Percentiles rank a stretch among this genome's conserved stretches.
phyloP scores from a whole-genome alignment of 2,797 vertebrate species.

The Falco columbarius region DNA sequence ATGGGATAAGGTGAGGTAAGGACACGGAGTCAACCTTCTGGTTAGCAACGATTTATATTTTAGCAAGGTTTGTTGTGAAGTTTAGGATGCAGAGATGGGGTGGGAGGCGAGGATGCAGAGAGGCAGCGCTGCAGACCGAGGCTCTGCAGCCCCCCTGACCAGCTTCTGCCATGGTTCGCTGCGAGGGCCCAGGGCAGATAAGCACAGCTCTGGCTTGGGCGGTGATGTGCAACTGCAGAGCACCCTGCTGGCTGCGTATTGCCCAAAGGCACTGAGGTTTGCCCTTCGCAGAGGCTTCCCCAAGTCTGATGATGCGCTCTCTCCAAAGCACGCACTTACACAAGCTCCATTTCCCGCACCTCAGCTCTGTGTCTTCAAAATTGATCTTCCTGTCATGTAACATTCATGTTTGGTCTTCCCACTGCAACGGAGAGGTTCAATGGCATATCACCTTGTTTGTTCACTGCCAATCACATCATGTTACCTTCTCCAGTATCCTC shows the following conservation, averaged over 20 bases:
- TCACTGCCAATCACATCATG: slow-evolving; percentile 27
- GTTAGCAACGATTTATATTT: neutral
- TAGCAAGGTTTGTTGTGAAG: neutral
- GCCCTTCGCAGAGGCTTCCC: neutral
- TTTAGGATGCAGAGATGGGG: neutral
- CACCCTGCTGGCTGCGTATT: neutral
- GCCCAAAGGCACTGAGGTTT: neutral
- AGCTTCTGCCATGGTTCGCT: accelerated
- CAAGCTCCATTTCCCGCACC: neutral
- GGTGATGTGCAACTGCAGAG: neutral
- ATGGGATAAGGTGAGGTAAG: neutral
- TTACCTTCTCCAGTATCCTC: neutral
- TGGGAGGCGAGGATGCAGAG: accelerated
- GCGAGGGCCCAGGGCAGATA: accelerated
- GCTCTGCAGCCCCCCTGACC: neutral
- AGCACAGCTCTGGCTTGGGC: neutral
- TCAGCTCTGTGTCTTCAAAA: neutral
- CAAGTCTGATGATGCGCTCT: neutral
- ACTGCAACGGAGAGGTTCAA: neutral
- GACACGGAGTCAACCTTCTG: neutral
- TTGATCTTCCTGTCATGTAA: neutral
- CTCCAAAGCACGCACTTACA: neutral
- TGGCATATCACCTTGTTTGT: neutral
- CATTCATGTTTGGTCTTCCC: neutral
- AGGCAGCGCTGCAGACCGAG: too few species aligned